Conservation (phyloP, 2,113 vertebrate genomes). For the Tetrax tetrax region DNA sequence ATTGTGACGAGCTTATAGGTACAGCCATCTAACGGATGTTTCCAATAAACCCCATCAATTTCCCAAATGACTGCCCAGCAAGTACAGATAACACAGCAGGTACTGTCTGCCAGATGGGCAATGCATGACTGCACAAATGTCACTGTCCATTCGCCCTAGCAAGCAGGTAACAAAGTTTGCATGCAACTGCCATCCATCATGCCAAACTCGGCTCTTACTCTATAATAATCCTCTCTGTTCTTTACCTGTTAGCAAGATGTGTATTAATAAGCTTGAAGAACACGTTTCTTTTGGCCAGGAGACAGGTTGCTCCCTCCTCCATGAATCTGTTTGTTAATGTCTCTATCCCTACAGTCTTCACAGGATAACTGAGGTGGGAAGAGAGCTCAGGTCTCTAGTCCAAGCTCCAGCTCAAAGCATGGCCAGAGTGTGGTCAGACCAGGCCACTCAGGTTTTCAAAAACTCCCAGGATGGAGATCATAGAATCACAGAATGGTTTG, state of each 20-base stretch:
- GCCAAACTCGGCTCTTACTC: neutral
- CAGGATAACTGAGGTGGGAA: neutral
- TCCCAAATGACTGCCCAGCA: neutral
- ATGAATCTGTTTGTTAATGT: neutral
- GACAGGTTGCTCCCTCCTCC: neutral
- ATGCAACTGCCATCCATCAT: neutral
- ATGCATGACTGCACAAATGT: neutral
- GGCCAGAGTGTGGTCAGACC: neutral
- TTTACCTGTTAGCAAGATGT: neutral
- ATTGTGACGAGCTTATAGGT: neutral
- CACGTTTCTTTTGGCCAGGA: neutral
- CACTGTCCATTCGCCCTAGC: neutral
- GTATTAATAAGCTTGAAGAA: neutral
- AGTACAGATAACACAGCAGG: neutral
- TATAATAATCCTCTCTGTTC: neutral
- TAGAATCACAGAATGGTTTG: too few species aligned
- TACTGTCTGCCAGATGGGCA: neutral
- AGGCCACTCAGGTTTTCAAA: neutral
- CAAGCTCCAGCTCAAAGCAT: neutral
- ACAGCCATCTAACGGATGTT: neutral
- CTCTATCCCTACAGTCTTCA: neutral
- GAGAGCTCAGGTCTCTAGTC: neutral
- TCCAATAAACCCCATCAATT: neutral
- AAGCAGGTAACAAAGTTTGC: neutral
- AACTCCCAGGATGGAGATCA: neutral